Evolutionary conservation across 1,140 invertebrate genomes (phyloP), one percentile per base, ranked within the genome.

Genomic region (Sycobia sp.): DNA sequence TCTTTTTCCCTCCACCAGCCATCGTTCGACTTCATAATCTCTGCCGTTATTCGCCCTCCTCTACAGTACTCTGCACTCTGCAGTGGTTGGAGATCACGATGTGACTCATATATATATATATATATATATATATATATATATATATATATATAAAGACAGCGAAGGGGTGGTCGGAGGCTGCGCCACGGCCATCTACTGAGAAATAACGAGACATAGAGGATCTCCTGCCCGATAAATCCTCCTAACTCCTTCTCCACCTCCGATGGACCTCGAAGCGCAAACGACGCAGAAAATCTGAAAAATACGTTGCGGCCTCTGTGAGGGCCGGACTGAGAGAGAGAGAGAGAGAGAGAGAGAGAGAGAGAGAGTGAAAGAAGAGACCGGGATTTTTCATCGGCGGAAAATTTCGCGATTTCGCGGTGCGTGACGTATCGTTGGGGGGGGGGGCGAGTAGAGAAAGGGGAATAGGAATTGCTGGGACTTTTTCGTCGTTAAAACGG

Each of bases 281-380:
- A 69, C 68, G 70, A 66, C 51, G 65, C 43, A 67, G 67, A 69
- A 69, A 59, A 54, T 49, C 38, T 49, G 25, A 55, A 69, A 71
- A 71, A 69, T 71, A 71, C 64, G 65, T 62, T 49, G 16, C 10
- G 18, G 32, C n/a, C 23, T 36, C 8, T 1, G 25, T 29, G 39
- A 29, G 27, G 11, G 39, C 5, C 5, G 11, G 51, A 23, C 36
- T 7, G 36, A 16, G 36, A 41, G 16, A 36, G 32, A n/a, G 20
- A 22, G 18, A 36, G 20, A 11, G 2, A 47, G 44, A 36, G 49
- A 23, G 25, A 36, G 23, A 50, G 47, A 20, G 23, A 27, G 23
- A 7, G 43, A 44, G 43, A 22, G 43, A 16, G 4, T n/a, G n/a
- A n/a, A n/a, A n/a, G n/a, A n/a, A n/a, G n/a, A n/a, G n/a, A n/a